Conservation (phyloP, 2,888 invertebrate species). For the Tetanocera ferruginea region DNA sequence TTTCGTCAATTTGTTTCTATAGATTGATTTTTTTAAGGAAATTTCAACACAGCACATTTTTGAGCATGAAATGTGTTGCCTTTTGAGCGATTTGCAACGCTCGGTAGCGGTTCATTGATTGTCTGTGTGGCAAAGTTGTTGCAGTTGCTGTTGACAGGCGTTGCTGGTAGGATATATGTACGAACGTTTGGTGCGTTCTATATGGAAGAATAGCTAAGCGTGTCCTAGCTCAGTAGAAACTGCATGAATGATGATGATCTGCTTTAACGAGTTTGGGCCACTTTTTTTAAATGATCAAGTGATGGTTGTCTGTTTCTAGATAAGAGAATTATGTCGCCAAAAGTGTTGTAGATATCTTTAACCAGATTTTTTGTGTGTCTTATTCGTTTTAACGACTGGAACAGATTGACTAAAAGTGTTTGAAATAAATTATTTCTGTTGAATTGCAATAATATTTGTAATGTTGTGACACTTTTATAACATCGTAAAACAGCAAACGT, state of each 20-base stretch:
- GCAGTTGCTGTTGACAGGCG: conserved; percentile 28
- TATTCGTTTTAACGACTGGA: too few relatives aligned
- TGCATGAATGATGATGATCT: background rate
- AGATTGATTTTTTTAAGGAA: background rate
- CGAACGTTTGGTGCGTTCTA: background rate
- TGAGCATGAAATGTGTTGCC: background rate
- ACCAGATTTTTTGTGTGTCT: too few relatives aligned
- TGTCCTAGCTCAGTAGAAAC: conserved; percentile 21
- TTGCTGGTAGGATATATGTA: background rate
- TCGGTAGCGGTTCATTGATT: conserved; percentile 40
- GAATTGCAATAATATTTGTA: too few relatives aligned
- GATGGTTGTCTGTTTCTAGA: background rate
- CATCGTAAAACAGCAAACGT: too few relatives aligned
- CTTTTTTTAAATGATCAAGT: background rate
- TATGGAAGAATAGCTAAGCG: background rate
- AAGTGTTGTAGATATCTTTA: too few relatives aligned
- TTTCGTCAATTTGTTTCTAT: background rate
- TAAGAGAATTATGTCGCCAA: too few relatives aligned
- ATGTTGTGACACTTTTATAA: too few relatives aligned
- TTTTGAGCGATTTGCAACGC: conserved; percentile 39
- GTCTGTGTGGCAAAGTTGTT: conserved; percentile 22
- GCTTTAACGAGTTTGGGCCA: background rate
- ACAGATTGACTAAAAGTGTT: too few relatives aligned
- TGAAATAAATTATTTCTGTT: too few relatives aligned
- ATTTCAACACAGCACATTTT: background rate